Evolutionary conservation across 92 coral and sea anemone species (phyloP).

Genomic region (Parazoanthus darwini): DNA sequence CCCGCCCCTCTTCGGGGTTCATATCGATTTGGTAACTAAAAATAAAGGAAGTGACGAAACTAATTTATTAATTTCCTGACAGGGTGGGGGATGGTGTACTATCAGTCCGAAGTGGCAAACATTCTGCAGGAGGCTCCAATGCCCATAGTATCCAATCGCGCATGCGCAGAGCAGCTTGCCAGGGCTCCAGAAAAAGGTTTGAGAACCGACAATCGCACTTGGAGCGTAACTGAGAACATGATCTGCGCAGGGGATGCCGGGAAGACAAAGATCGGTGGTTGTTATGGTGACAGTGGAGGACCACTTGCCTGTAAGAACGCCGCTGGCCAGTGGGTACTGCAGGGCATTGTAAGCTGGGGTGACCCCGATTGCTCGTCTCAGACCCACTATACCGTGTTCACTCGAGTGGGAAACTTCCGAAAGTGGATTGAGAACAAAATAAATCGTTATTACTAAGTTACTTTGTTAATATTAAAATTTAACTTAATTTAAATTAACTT

Average conservation of each 20-base stretch:
- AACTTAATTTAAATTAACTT: neutral
- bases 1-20: too few species aligned
- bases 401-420: conserved; percentile 72
- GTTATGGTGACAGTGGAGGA: conserved; percentile 97
- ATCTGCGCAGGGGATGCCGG: conserved; percentile 96
- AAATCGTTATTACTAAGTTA: neutral
- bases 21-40: too few species aligned
- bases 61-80: too few species aligned
- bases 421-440: conserved; percentile 63
- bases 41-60: too few species aligned
- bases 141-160: conserved; percentile 86
- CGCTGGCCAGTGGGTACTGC: conserved; percentile 80
- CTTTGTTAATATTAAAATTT: neutral
- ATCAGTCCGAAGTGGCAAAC: conserved; percentile 65
- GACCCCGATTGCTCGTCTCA: conserved; percentile 81
- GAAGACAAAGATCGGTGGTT: conserved; percentile 76
- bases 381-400: conserved; percentile 81
- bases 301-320: conserved; percentile 76
- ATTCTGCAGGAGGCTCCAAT: conserved; percentile 85
- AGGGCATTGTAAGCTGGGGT: conserved; percentile 96
- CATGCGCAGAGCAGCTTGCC: conserved; percentile 82
- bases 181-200: conserved; percentile 79
- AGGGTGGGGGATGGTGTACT: conserved; percentile 93
- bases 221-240: conserved; percentile 86
- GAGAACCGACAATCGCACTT: conserved; percentile 81